Percentiles rank a stretch among this genome's conserved stretches.
These are phyloP conservation scores for Monomorium pharaonis DNA, from an alignment of 1,140 invertebrate species.

Conservation along the genomic window DNA sequence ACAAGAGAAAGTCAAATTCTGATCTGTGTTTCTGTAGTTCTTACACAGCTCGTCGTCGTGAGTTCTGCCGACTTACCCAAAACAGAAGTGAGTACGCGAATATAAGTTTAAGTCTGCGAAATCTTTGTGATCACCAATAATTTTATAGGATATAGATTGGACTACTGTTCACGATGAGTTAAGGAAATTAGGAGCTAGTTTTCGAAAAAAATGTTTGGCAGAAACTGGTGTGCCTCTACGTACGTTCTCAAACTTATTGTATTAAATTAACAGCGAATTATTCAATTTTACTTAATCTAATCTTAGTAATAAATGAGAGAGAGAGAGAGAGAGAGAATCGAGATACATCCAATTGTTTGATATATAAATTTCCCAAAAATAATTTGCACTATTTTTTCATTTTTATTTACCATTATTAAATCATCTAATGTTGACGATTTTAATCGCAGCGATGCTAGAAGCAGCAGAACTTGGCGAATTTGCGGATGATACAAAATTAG, in stretches of 20 bases:
- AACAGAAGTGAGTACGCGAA: constrained; percentile 18
- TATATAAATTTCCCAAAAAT: background rate
- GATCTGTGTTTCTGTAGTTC: constrained; percentile 13
- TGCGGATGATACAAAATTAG: constrained; percentile 68
- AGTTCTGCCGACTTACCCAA: background rate
- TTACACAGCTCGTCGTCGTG: background rate
- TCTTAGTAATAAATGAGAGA: background rate
- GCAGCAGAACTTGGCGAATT: constrained; percentile 64
- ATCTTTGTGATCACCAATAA: constrained; percentile 7
- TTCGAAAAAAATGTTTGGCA: constrained; percentile 74
- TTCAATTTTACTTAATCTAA: background rate
- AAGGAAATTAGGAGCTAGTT: constrained; percentile 66
- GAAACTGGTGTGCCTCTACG: constrained; percentile 72
- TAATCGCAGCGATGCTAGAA: constrained; percentile 58
- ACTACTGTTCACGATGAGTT: constrained; percentile 15
- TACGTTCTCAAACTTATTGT: constrained; percentile 41
- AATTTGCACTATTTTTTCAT: background rate
- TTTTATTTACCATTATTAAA: background rate
- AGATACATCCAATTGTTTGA: background rate
- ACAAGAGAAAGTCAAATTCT: background rate
- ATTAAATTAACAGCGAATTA: background rate
- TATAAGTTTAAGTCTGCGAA: background rate
- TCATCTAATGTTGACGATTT: constrained; percentile 10
- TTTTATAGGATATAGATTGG: constrained; percentile 37
- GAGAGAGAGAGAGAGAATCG: background rate